phyloP scores from a whole-genome alignment of 2,888 invertebrate species.

The Ommatoiulus sabulosus region DNA sequence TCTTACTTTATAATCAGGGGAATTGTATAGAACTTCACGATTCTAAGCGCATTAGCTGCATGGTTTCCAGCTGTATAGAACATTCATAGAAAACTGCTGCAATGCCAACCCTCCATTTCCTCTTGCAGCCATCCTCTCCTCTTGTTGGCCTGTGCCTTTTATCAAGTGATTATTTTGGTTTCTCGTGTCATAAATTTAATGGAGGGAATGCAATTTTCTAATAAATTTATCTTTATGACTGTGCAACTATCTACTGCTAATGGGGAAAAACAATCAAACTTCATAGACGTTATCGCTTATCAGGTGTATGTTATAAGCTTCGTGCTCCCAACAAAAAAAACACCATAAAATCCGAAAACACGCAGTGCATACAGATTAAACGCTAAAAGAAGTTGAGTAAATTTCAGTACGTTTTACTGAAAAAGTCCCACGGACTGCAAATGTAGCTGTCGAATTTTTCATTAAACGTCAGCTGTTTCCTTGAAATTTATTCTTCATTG shows the following conservation, averaged over 20 bases:
- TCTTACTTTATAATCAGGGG: neutral
- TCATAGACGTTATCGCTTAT: conserved; percentile 50
- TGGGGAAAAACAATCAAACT: conserved; percentile 43
- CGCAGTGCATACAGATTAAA: conserved; percentile 4
- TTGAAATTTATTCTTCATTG: neutral
- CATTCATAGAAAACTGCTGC: neutral
- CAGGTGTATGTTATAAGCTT: conserved; percentile 47
- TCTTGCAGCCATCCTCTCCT: neutral
- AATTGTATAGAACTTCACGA: neutral
- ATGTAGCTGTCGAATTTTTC: neutral
- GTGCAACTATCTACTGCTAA: conserved; percentile 12
- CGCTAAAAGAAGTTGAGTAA: neutral
- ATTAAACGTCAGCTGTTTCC: neutral
- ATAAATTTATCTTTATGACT: conserved; percentile 55
- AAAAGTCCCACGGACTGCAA: neutral
- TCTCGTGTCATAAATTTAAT: conserved; percentile 49
- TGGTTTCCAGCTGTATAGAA: conserved; percentile 13
- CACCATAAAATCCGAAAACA: too few relatives aligned
- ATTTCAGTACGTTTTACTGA: neutral
- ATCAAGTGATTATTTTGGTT: conserved; percentile 40
- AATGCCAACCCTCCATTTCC: neutral
- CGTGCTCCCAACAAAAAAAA: neutral
- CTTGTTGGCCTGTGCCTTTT: conserved; percentile 24
- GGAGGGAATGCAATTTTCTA: conserved; percentile 49
- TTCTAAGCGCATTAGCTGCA: neutral